Conservation (phyloP, 1,140 invertebrate genomes). For the Branchinecta lindahli region DNA sequence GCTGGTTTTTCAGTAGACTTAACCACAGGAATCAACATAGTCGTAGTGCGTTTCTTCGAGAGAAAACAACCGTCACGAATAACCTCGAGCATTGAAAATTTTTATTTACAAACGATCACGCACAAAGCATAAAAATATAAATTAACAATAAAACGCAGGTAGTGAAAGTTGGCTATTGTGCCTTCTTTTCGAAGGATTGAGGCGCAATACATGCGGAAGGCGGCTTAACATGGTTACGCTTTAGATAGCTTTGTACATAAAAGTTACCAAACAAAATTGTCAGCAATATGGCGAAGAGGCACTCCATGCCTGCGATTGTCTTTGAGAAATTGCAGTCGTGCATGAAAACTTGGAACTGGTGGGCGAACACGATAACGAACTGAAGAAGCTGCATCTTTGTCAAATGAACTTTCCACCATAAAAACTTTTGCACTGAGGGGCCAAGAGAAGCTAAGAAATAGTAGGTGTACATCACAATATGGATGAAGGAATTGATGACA, state of each 20-base stretch:
- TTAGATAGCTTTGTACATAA: conserved; percentile 26
- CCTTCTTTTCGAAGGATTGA: background rate
- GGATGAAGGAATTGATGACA: conserved; percentile 52
- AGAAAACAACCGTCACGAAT: too few species aligned
- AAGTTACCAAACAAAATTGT: conserved; percentile 41
- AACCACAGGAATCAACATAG: too few species aligned
- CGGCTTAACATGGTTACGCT: background rate
- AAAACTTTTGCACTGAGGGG: conserved; percentile 44
- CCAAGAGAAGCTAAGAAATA: conserved; percentile 47
- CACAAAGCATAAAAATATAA: too few species aligned
- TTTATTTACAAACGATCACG: too few species aligned
- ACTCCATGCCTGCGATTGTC: conserved; percentile 19
- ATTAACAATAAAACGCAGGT: too few species aligned
- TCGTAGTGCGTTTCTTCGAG: too few species aligned
- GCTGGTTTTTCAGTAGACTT: too few species aligned
- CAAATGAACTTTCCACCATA: conserved; percentile 57
- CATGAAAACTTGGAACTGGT: conserved; percentile 34
- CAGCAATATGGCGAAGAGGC: conserved; percentile 37
- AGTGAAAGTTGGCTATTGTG: too few species aligned
- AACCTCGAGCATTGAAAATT: too few species aligned
- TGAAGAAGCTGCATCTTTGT: conserved; percentile 64
- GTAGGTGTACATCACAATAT: conserved; percentile 63
- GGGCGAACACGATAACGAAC: conserved; percentile 38
- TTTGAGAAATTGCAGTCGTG: conserved; percentile 41
- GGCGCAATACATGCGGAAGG: background rate